Evolutionary conservation across 2,888 invertebrate genomes (phyloP).

Genomic region (Campoplex capitator): DNA sequence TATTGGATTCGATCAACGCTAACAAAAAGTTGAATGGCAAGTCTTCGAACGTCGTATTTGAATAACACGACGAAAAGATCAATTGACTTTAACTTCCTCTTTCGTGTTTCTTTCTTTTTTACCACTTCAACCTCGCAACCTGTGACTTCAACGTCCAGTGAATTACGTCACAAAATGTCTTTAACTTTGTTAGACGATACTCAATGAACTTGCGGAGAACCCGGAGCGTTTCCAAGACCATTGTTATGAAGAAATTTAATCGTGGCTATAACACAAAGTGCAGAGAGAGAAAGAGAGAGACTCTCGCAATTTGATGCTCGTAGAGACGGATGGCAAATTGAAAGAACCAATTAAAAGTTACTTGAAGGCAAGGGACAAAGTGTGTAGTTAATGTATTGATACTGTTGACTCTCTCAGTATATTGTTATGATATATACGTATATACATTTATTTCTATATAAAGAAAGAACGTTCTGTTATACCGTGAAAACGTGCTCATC

Average conservation of each 20-base stretch:
- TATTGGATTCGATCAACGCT: slow-evolving; percentile 12
- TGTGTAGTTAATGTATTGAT: slow-evolving; percentile 23
- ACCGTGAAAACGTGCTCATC: slow-evolving; percentile 16
- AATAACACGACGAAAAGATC: neutral
- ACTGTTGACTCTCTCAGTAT: slow-evolving; percentile 24
- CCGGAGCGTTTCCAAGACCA: slow-evolving; percentile 35
- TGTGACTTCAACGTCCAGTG: slow-evolving; percentile 10
- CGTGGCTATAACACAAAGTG: slow-evolving; percentile 69
- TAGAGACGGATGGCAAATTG: slow-evolving; percentile 69
- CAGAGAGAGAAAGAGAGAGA: neutral
- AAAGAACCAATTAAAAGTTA: slow-evolving; percentile 81
- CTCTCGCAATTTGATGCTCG: slow-evolving; percentile 23
- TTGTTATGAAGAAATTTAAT: slow-evolving; percentile 71
- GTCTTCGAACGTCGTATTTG: neutral
- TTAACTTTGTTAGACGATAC: slow-evolving; percentile 40
- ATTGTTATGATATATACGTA: slow-evolving; percentile 15
- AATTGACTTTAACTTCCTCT: slow-evolving; percentile 1
- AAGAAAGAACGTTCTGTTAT: neutral
- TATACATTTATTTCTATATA: neutral
- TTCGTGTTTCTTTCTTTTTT: slow-evolving; percentile 18
- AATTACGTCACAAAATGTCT: slow-evolving; percentile 44
- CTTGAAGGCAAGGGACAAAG: slow-evolving; percentile 47
- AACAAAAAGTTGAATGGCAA: neutral
- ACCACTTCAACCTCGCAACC: slow-evolving; percentile 7
- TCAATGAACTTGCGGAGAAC: slow-evolving; percentile 24